These are phyloP conservation scores for Drosophila prosaltans DNA, from an alignment of 1,140 invertebrate species.

Conservation along the genomic window DNA sequence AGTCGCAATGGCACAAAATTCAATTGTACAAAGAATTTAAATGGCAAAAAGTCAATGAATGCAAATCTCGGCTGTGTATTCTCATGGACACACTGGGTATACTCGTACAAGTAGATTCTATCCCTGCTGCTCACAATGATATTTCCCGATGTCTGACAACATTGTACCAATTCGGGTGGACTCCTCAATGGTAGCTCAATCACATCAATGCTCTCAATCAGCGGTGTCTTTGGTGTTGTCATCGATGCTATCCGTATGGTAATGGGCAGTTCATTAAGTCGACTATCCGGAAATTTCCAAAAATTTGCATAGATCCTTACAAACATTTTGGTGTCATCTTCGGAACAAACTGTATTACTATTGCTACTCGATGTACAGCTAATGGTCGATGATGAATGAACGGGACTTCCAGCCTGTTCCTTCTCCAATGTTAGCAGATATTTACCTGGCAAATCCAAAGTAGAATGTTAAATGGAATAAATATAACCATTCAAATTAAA, in stretches of 20 bases:
- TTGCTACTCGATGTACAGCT: constrained; percentile 80
- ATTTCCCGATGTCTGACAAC: constrained; percentile 76
- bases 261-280: constrained; percentile 75
- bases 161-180: constrained; percentile 76
- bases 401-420: constrained; percentile 75
- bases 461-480: too few relatives aligned
- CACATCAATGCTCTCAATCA: constrained; percentile 77
- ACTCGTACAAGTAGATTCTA: constrained; percentile 79
- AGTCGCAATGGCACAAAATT: constrained; percentile 75
- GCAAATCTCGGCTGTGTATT: constrained; percentile 76
- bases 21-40: constrained; percentile 79
- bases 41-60: constrained; percentile 79
- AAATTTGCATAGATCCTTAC: constrained; percentile 82
- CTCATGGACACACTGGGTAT: constrained; percentile 77
- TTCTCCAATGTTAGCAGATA: constrained; percentile 77
- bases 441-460: constrained; percentile 54
- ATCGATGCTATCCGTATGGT: constrained; percentile 80
- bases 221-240: constrained; percentile 78
- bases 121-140: constrained; percentile 80
- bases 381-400: constrained; percentile 75
- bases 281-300: constrained; percentile 76
- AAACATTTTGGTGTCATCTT: constrained; percentile 81
- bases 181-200: constrained; percentile 77
- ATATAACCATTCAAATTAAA: background rate
- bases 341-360: constrained; percentile 71